Base-by-base conservation (phyloP, 1,140 invertebrate genomes). In the Bombus waltoni region DNA sequence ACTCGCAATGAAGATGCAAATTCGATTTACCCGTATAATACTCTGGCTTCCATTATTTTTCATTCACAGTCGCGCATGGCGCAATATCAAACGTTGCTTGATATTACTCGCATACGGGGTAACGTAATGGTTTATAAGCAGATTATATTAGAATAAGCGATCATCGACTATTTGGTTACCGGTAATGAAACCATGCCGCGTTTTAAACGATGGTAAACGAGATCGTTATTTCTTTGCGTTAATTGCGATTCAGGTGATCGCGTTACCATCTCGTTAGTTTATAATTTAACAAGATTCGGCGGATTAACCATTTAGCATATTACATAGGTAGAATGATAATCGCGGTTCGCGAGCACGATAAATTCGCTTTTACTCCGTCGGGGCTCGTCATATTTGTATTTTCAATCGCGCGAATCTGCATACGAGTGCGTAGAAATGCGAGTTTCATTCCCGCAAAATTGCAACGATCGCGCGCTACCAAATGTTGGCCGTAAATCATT, bases 101-200 rank as follows among this genome's bases (percentile, higher is more conserved):
- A 62, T 62, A 80, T 84, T 79, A 62, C 38, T 40, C 28, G 25
- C 72, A 59, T 53, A 42, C n/a, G 15, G 53, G 44, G 8, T 25
- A 79, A 79, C 75, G 68, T 42, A 10, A 47, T 84, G 70, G 53
- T 84, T 84, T 62, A 47, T 40, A 47, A 80, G 44, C 76, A 44
- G 76, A 84, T 84, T 84, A 84, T 84, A 84, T 84, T 80, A 72
- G 68, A 80, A 72, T 57, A 73, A 32, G 32, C 76, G 83, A 84
- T 79, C 71, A 84, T 84, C 71, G 75, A 53, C 22, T 68, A 35
- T 79, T 42, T 42, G 47, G 40, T 9, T 25, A 40, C 11, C 11
- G 38, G 13, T 83, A 83, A 84, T 35, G 76, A 59, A 65, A 59
- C 44, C 8, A 47, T 32, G 22, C 28, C 35, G 40, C 32, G 66